phyloP scores from a whole-genome alignment of 2,888 invertebrate genomes.

The Calliphora vomitoria region DNA sequence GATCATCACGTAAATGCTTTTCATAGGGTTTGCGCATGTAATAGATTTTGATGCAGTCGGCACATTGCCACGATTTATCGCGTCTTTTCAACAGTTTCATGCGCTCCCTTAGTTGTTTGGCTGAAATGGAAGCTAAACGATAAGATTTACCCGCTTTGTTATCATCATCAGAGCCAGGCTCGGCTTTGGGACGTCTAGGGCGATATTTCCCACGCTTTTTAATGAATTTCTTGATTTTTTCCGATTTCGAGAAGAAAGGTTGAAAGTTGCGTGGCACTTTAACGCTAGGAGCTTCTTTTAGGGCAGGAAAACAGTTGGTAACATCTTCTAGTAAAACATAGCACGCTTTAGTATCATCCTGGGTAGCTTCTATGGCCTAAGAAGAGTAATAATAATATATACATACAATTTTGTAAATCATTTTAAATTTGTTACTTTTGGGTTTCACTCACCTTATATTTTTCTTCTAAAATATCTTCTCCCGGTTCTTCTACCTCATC shows the following conservation, averaged over 20 bases:
- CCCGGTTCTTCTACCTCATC: conserved; percentile 74
- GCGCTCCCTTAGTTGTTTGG: conserved; percentile 80
- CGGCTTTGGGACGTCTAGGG: conserved; percentile 26
- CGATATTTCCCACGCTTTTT: conserved; percentile 62
- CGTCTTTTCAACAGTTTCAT: conserved; percentile 80
- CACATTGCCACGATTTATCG: conserved; percentile 81
- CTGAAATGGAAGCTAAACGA: conserved; percentile 79
- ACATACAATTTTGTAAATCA: neutral
- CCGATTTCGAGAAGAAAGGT: conserved; percentile 61
- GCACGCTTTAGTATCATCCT: conserved; percentile 67
- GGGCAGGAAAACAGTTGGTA: conserved; percentile 68
- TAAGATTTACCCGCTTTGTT: conserved; percentile 69
- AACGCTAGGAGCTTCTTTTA: conserved; percentile 65
- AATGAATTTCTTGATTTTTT: conserved; percentile 58
- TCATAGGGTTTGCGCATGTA: conserved; percentile 82
- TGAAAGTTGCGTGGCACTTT: conserved; percentile 70
- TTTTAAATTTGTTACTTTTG: neutral
- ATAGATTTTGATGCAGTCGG: conserved; percentile 82
- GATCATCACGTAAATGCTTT: conserved; percentile 82
- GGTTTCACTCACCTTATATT: conserved; percentile 65
- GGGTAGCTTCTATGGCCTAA: conserved; percentile 6
- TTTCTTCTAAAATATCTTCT: conserved; percentile 79
- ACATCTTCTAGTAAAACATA: conserved; percentile 75
- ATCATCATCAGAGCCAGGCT: conserved; percentile 12
- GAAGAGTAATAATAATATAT: neutral